Conservation (phyloP, 2,113 vertebrate species). For the Ia io region DNA sequence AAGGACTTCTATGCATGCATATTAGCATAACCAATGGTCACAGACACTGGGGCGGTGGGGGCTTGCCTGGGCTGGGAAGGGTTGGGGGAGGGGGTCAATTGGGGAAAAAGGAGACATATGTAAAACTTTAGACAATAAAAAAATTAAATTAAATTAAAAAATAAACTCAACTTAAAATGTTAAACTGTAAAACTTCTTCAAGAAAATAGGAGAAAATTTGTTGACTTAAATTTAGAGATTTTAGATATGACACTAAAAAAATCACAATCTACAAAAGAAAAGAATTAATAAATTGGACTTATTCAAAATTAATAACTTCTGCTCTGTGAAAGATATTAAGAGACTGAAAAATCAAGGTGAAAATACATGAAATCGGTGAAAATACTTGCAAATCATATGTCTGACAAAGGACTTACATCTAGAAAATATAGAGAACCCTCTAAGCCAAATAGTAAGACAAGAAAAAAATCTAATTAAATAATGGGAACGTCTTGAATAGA, state of each 20-base stretch:
- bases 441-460: not conserved
- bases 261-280: not conserved
- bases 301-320: not conserved
- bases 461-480: not conserved
- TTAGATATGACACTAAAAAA: not conserved
- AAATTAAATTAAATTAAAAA: not conserved
- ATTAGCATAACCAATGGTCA: too few relatives aligned
- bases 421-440: not conserved
- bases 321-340: not conserved
- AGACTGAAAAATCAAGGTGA: not conserved
- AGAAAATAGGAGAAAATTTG: not conserved
- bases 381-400: not conserved
- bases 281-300: not conserved
- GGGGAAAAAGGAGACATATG: too few relatives aligned
- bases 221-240: not conserved
- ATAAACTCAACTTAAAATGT: not conserved
- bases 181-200: not conserved
- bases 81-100: too few relatives aligned
- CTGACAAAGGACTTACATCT: not conserved
- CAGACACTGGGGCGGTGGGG: too few relatives aligned
- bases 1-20: too few relatives aligned
- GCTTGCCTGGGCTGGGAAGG: too few relatives aligned
- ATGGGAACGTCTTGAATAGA: not conserved
- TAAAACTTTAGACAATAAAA: too few relatives aligned
- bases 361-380: not conserved